These are phyloP conservation scores for Leptopilina boulardi DNA, from an alignment of 1,140 invertebrate genomes.

Conservation along the genomic window DNA sequence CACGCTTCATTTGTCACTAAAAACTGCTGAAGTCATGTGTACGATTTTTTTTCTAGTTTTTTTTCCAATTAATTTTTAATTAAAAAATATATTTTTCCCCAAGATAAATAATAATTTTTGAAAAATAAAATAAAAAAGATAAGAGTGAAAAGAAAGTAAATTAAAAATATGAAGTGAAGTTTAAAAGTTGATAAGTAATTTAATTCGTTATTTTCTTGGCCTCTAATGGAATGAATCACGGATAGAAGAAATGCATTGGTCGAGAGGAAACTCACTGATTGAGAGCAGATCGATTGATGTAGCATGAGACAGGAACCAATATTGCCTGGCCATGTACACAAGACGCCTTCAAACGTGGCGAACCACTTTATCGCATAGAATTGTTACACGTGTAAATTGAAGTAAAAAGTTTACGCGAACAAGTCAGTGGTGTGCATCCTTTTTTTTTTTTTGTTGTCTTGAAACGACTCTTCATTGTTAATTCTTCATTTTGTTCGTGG, in stretches of 20 bases:
- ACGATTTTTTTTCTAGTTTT: too few species aligned
- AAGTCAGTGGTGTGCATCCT: too few species aligned
- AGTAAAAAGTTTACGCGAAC: constrained; percentile 8
- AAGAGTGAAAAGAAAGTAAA: neutral
- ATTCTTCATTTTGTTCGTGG: neutral
- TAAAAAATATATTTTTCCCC: too few species aligned
- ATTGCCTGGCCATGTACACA: constrained; percentile 17
- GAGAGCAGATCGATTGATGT: constrained; percentile 8
- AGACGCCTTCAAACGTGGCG: constrained; percentile 16
- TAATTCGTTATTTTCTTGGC: neutral
- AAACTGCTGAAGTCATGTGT: too few species aligned
- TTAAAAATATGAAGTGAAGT: neutral
- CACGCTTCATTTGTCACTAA: too few species aligned
- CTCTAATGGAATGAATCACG: neutral
- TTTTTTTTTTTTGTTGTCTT: neutral
- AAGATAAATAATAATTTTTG: too few species aligned
- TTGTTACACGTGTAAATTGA: constrained; percentile 14
- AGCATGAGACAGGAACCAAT: constrained; percentile 17
- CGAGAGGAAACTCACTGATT: neutral
- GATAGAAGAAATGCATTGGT: constrained; percentile 18
- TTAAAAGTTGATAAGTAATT: too few species aligned
- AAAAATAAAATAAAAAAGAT: too few species aligned
- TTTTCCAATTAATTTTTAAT: too few species aligned
- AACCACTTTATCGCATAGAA: neutral
- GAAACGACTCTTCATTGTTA: constrained; percentile 6